Base-by-base conservation (phyloP, 2,113 vertebrate genomes). In the Callospermophilus lateralis region DNA sequence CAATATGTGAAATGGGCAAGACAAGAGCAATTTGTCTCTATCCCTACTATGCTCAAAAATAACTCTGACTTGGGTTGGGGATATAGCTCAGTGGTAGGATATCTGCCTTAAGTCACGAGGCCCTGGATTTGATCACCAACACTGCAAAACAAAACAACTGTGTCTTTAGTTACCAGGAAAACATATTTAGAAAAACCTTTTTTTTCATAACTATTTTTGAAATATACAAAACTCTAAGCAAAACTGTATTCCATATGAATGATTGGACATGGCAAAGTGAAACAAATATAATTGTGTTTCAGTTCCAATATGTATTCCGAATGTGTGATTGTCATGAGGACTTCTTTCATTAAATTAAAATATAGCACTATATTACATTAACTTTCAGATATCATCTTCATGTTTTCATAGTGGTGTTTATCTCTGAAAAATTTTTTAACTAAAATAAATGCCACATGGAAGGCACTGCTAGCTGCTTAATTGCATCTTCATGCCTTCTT, bases 151-250 rank as follows among this genome's bases (percentile, higher is more conserved):
- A 10, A 45, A 83, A 94, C 24, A 67, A 26, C 20, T 87, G 6
- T 74, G 32, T 84, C 45, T 87, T 65, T n/a, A 79, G 26, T 48
- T 63, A 86, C 73, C 53, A 95, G 45, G 42, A 89, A 91, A 80
- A 84, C 39, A 73, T 51, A 88, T 83, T 73, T 73, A 78, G 72
- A 89, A 48, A 70, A 93, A 94, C 70, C 48, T 76, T 84, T 83
- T 80, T 83, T 26, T 26, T 78, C 42, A 3, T 83, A 39, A 70
- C n/a, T 65, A 39, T 45, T 65, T 91, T 76, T 80, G 42, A 94
- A 95, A 92, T 68, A 37, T 65, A 16, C 92, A 1, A 24, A 55
- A 72, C n/a, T 68, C 45, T 68, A 73, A 90, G 53, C 45, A 83
- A 86, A 96, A 81, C 24, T 78, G 17, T 42, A 53, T 45, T 58